Base-by-base conservation (phyloP, 2,797 vertebrate genomes). In the Erithacus rubecula region DNA sequence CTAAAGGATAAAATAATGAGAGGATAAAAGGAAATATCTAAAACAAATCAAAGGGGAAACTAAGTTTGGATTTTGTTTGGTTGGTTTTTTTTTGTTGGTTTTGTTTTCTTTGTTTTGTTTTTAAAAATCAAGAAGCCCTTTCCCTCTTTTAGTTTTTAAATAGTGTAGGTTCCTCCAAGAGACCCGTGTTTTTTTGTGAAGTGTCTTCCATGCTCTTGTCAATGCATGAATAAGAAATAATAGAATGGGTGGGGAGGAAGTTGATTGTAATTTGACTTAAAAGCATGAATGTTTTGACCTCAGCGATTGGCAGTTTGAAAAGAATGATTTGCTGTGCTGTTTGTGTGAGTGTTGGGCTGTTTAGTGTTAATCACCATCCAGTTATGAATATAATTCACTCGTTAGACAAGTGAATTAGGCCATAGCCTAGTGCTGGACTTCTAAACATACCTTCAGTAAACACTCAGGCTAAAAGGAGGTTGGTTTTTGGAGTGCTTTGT, bases 301-400 rank as follows among this genome's bases (percentile, higher is more conserved):
- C 84, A 64, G 5, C 26, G 41, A 94, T 86, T 94, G 95, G 85
- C 87, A 96, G 85, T 52, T 77, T 95, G 94, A 95, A 96, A 94
- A 96, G 94, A 96, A 84, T 88, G 89, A 91, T 96, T 94, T 93
- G 76, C 75, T 92, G 90, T 87, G 87, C 76, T 95, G 93, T 95
- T 97, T 95, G 94, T 95, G 68, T 94, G 92, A 95, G 90, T 0
- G 20, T 36, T 75, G 44, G 49, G 41, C 90, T 95, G 93, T 93
- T 93, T 93, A 13, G 83, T 80, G 80, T 97, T 97, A 97, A 96
- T 97, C 96, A 97, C 69, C 90, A 58, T 59, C 83, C 79, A 97
- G 95, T 96, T 97, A 96, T 88, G 92, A 94, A 74, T 75, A 75
- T 83, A 94, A 96, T 92, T 93, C 77, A 87, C 79, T 81, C 0